Base-by-base conservation (phyloP, 2,113 vertebrate genomes). In the Callopanchax toddi region DNA sequence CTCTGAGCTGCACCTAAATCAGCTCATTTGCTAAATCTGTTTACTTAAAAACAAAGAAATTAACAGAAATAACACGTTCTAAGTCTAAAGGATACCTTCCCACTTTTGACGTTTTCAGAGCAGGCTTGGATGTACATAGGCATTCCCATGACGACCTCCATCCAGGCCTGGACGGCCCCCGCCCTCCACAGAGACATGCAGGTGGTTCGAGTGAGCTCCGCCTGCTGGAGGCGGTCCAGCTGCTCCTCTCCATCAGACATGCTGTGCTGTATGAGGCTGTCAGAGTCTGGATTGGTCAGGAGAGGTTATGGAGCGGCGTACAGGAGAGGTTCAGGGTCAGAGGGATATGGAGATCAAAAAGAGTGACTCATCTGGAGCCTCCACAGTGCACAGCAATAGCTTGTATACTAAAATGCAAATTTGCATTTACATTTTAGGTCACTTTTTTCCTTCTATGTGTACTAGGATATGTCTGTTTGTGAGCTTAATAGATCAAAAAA, bases 71-170 rank as follows among this genome's bases (percentile, higher is more conserved):
- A 26, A 6, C 26, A 26, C 6, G 26, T 26, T 26, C 26, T 3
- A 26, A 4, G 26, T 9, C 6, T 7, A 6, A 6, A 15, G 11
- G 46, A 20, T 90, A 95, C 94, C 94, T 95, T 95, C 44, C 94
- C 94, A 25, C 94, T 96, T 84, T 94, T 96, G 67, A 95, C 76
- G 10, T 95, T 95, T 84, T 96, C 94, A 0, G 91, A 80, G 34
- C 94, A 96, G 64, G 93, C 89, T 23, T 92, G 89, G 42, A 86
- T 84, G 48, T 95, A 95, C 93, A 94, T 95, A 50, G 94, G 93
- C 94, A 96, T 95, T 58, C 93, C 94, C 94, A 96, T 95, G 85
- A 94, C 93, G 63, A 95, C 93, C 83, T 96, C 94, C 76, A 96
- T 93, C 94, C 94, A 96, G 76, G 94, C 93, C 88, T 93, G 93